phyloP scores from a whole-genome alignment of 2,113 vertebrate species.

The Pampusana beccarii region DNA sequence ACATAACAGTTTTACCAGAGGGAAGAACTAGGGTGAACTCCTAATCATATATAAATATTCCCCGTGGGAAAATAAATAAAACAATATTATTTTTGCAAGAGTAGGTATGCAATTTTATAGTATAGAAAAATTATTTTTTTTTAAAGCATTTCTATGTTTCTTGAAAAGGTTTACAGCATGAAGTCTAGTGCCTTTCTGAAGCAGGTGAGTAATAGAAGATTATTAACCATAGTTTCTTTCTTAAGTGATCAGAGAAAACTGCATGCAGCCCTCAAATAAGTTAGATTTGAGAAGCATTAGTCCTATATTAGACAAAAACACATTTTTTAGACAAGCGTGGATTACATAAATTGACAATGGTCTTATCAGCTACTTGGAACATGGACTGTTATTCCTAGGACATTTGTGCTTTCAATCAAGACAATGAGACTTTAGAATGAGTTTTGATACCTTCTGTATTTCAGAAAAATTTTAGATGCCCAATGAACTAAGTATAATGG shows the following conservation, averaged over 20 bases:
- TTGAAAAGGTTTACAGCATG: background rate
- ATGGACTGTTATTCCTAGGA: background rate
- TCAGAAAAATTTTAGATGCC: background rate
- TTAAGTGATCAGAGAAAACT: background rate
- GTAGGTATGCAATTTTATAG: background rate
- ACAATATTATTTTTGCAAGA: background rate
- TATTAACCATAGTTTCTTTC: background rate
- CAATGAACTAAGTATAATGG: background rate
- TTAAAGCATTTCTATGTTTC: background rate
- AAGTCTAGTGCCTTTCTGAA: background rate
- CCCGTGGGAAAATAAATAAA: background rate
- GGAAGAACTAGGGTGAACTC: background rate
- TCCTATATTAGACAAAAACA: background rate
- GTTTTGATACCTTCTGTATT: background rate
- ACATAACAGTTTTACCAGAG: background rate
- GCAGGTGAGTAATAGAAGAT: background rate
- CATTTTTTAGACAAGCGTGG: background rate
- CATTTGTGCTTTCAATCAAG: background rate
- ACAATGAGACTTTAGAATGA: background rate
- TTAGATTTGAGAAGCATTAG: background rate
- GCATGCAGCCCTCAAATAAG: background rate
- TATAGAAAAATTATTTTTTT: background rate
- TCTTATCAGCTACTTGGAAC: background rate
- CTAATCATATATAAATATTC: slow-evolving; percentile 14
- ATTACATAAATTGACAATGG: background rate